Evolutionary conservation across 2,888 invertebrate genomes (phyloP).

Genomic region (Calameuta idolon): DNA sequence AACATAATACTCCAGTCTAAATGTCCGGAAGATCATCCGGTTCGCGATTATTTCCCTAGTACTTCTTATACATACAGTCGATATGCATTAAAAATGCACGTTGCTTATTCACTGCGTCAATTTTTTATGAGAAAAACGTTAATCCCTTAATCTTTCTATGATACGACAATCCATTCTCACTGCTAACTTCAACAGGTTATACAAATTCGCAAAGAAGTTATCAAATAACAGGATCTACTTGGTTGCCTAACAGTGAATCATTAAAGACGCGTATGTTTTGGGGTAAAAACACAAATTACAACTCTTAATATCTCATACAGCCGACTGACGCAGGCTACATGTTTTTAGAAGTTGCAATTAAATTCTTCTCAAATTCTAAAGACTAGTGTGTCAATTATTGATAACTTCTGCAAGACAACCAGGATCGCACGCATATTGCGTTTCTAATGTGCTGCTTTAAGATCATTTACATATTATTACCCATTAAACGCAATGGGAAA

Average conservation of each 20-base stretch:
- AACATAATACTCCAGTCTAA: conserved; percentile 3
- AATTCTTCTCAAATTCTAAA: too few species aligned
- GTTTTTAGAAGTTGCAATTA: too few species aligned
- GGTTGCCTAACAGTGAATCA: not conserved
- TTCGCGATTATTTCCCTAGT: conserved; percentile 13
- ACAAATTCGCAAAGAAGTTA: not conserved
- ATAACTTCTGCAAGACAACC: too few species aligned
- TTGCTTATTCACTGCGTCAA: not conserved
- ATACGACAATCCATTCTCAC: not conserved
- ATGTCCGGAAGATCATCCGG: conserved; percentile 8
- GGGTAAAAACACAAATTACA: not conserved
- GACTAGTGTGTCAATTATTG: too few species aligned
- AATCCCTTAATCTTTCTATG: not conserved
- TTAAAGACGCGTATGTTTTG: not conserved
- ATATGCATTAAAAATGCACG: conserved; percentile 40
- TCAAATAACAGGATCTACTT: not conserved
- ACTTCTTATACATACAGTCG: conserved; percentile 32
- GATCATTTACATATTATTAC: not conserved
- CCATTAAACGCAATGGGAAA: too few species aligned
- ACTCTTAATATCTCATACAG: not conserved
- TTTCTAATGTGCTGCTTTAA: not conserved
- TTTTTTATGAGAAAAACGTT: not conserved
- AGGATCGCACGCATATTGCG: not conserved
- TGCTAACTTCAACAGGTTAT: not conserved
- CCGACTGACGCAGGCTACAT: too few species aligned